Percentiles rank a stretch among this genome's conserved stretches.
These are phyloP conservation scores for Dysmachus trigonus DNA, from an alignment of 2,888 invertebrate species.

Conservation along the genomic window DNA sequence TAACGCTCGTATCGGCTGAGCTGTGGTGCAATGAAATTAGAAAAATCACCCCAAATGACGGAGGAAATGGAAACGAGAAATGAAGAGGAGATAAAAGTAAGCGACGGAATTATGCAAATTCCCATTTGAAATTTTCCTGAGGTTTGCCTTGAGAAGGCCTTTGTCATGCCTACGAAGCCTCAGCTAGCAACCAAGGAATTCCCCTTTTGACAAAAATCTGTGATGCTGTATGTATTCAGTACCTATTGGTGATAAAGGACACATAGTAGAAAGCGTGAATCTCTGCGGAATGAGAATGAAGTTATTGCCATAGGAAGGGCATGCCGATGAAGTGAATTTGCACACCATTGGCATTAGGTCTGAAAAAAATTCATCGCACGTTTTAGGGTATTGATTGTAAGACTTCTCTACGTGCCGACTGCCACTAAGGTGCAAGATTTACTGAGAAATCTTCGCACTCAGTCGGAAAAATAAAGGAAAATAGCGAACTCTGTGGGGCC, in stretches of 20 bases:
- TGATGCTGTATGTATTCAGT: constrained; percentile 14
- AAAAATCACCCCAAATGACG: constrained; percentile 30
- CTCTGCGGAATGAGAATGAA: constrained; percentile 11
- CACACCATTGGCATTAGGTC: constrained; percentile 40
- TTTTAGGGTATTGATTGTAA: constrained; percentile 35
- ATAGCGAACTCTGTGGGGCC: not conserved
- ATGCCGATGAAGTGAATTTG: constrained; percentile 27
- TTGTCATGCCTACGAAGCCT: not conserved
- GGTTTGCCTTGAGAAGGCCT: constrained; percentile 20
- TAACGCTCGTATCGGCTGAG: not conserved
- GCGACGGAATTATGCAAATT: constrained; percentile 34
- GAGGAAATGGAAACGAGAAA: constrained; percentile 10
- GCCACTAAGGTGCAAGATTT: constrained; percentile 25
- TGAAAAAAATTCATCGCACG: constrained; percentile 39
- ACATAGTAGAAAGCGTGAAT: not conserved
- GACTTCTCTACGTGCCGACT: constrained; percentile 2
- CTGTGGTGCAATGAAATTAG: constrained; percentile 2
- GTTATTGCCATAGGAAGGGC: not conserved
- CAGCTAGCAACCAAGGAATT: not conserved
- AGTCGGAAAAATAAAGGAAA: not conserved
- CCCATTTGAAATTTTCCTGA: constrained; percentile 28
- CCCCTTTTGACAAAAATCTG: constrained; percentile 6
- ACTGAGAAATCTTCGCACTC: constrained; percentile 21
- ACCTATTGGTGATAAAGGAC: constrained; percentile 38
- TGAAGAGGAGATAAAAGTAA: constrained; percentile 19